Conservation (phyloP, 2,113 vertebrate genomes). For the Nannobrachium achirus region DNA sequence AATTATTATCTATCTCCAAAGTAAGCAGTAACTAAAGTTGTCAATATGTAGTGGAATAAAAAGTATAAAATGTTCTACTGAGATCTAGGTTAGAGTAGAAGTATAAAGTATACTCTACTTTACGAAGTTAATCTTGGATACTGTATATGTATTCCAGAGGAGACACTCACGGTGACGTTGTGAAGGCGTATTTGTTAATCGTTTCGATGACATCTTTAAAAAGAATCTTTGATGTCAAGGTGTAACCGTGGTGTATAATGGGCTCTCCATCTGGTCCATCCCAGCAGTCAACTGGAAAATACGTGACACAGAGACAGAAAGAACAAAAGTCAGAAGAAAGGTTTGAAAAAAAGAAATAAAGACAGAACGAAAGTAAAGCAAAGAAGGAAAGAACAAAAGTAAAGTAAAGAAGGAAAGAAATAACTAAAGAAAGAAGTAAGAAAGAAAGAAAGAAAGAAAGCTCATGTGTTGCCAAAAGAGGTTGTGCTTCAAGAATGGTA, state of each 20-base stretch:
- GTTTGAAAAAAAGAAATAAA: not conserved
- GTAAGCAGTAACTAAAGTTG: too few species aligned
- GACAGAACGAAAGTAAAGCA: not conserved
- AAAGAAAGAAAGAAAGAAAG: not conserved
- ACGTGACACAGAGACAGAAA: slow-evolving; percentile 2
- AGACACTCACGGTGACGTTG: slow-evolving; percentile 88
- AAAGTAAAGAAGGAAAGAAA: not conserved
- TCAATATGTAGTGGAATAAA: too few species aligned
- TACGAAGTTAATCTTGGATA: not conserved
- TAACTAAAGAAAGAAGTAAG: not conserved
- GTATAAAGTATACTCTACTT: not conserved
- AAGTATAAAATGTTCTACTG: not conserved
- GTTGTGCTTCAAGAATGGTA: too few species aligned
- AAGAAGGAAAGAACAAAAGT: too few species aligned
- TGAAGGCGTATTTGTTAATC: slow-evolving; percentile 91
- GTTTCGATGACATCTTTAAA: slow-evolving; percentile 94
- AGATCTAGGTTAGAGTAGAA: not conserved
- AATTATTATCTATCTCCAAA: too few species aligned
- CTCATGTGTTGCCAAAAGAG: too few species aligned
- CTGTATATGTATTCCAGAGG: too few species aligned
- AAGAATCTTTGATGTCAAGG: slow-evolving; percentile 82
- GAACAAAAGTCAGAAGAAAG: too few species aligned
- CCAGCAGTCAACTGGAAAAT: slow-evolving; percentile 93
- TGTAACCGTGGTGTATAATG: slow-evolving; percentile 95
- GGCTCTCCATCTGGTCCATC: slow-evolving; percentile 94